Evolutionary conservation across 2,888 invertebrate genomes (phyloP).

Genomic region (Chaetoderma sp.): DNA sequence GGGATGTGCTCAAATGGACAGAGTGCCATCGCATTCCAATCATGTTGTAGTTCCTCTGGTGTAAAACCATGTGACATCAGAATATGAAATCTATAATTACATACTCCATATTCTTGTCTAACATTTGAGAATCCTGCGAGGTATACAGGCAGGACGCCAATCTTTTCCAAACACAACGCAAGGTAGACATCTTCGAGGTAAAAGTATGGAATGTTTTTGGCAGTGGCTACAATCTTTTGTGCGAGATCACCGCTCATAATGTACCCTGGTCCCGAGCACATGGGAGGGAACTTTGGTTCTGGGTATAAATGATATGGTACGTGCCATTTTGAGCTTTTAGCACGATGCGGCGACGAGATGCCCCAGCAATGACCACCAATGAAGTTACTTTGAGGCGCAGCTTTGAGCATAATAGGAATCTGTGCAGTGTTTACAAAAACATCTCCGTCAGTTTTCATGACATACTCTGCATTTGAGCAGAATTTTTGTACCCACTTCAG

Average conservation of each 20-base stretch:
- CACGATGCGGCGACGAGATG: constrained; percentile 43
- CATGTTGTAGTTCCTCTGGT: constrained; percentile 18
- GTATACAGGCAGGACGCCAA: constrained; percentile 36
- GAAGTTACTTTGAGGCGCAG: constrained; percentile 39
- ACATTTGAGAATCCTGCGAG: constrained; percentile 46
- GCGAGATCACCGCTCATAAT: constrained; percentile 46
- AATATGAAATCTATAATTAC: constrained; percentile 42
- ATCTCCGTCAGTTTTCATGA: constrained; percentile 63
- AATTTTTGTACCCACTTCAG: constrained; percentile 41
- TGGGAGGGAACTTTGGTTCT: constrained; percentile 28
- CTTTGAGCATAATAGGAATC: constrained; percentile 42
- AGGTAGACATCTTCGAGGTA: constrained; percentile 57
- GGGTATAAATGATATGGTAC: constrained; percentile 44
- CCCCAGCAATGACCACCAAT: constrained; percentile 55
- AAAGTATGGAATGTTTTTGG: constrained; percentile 51
- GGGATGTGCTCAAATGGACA: constrained; percentile 29
- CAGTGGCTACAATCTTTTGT: constrained; percentile 32
- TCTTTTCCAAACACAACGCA: constrained; percentile 45
- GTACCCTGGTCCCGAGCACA: constrained; percentile 57
- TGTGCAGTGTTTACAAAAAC: constrained; percentile 49
- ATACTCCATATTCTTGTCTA: constrained; percentile 35
- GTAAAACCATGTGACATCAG: constrained; percentile 46
- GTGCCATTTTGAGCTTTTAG: constrained; percentile 49
- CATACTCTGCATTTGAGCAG: constrained; percentile 42
- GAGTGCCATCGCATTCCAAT: constrained; percentile 34